Evolutionary conservation across 1,140 invertebrate genomes (phyloP), one percentile per base, ranked within the genome.

Genomic region (Pseudomyrmex concolor): DNA sequence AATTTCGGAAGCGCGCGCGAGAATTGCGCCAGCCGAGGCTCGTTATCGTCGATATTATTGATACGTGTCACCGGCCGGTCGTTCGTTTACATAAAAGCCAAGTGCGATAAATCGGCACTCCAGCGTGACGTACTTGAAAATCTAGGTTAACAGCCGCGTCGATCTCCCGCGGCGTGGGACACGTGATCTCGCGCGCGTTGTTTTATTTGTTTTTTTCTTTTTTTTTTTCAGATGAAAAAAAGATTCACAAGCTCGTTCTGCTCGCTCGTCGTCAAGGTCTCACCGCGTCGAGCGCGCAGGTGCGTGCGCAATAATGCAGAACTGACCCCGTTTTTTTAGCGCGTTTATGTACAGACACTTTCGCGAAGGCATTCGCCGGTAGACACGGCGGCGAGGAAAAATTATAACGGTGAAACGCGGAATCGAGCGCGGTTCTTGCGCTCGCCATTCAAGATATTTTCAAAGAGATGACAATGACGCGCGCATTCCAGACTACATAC

Each of bases 101-200:
- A 34, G 34, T 34, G 50, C 59, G 66, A 83, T 83, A 86, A 86
- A 76, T 85, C 83, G 60, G 59, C 66, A 85, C 77, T 87, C 78
- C 78, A 82, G 59, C 54, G 48, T 73, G 50, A 70, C 57, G 72
- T 78, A 78, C 83, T 88, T 83, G 70, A 88, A 78, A 88, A 89
- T 89, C 51, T 89, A 54, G 87, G 86, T 89, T 76, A 89, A 89
- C 87, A 72, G 73, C 72, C 63, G 78, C 68, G 62, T 82, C 80
- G 78, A 80, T 86, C 76, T 86, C 19, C 10, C 71, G 25, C 63
- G n/a, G 15, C 71, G 19, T 57, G n/a, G 54, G 10, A 59, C 82
- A 25, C 66, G 64, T n/a, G 70, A 60, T 78, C 64, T 15, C 60
- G 59, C n/a, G 22, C 15, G 19, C 64, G 25, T 59, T 74, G 43